phyloP scores from a whole-genome alignment of 2,113 vertebrate genomes.

The Geococcyx californianus region DNA sequence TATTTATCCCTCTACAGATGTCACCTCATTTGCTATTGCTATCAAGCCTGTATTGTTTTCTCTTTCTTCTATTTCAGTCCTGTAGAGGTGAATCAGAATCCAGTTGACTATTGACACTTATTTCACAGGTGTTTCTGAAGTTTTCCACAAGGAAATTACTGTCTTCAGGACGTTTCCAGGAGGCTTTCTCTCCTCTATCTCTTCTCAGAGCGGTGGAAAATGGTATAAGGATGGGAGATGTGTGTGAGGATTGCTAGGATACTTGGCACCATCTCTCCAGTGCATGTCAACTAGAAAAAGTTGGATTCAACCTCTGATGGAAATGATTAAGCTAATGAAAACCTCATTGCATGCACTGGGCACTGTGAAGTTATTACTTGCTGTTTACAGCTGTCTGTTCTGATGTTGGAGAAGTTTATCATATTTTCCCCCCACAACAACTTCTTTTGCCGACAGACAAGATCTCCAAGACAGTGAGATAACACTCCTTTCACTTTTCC shows the following conservation, averaged over 20 bases:
- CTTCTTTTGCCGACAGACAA: neutral
- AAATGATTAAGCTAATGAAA: conserved; percentile 44
- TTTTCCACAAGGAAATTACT: neutral
- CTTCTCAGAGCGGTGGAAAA: neutral
- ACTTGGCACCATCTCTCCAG: neutral
- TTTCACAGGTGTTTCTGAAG: neutral
- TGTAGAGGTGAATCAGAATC: neutral
- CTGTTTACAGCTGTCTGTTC: neutral
- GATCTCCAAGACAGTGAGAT: neutral
- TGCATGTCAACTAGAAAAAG: neutral
- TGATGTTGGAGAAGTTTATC: neutral
- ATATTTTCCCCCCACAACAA: neutral
- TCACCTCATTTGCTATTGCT: neutral
- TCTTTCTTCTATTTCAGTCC: neutral
- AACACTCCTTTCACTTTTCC: neutral
- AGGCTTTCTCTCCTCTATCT: neutral
- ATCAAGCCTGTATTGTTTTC: neutral
- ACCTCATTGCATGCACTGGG: neutral
- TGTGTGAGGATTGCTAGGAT: neutral
- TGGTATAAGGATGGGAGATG: neutral
- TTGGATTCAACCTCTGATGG: neutral
- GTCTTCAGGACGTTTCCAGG: neutral
- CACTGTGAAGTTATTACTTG: neutral
- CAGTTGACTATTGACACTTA: neutral
- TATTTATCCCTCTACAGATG: neutral